Evolutionary conservation across 2,888 invertebrate species (phyloP).

Genomic region (Eudemis profundana): DNA sequence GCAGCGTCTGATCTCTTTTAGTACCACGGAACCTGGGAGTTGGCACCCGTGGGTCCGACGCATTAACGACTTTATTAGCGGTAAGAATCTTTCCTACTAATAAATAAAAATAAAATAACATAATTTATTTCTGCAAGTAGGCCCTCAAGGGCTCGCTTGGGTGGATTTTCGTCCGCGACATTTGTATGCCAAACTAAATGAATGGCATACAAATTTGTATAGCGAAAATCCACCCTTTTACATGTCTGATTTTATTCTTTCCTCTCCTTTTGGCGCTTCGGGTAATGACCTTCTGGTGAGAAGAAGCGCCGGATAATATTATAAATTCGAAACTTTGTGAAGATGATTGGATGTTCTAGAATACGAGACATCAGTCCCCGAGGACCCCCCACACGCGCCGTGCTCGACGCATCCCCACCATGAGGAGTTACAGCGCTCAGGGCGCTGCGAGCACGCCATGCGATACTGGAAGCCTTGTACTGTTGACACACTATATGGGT

Average conservation of each 20-base stretch:
- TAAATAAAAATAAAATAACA: no score
- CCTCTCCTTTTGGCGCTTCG: no score
- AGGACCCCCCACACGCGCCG: slow-evolving; percentile 2
- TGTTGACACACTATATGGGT: slow-evolving; percentile 11
- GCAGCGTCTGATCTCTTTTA: slow-evolving; percentile 5
- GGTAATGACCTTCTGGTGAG: no score
- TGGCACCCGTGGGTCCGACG: slow-evolving; percentile 24
- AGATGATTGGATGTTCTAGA: not conserved
- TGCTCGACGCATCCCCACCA: slow-evolving; percentile 10
- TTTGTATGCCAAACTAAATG: no score
- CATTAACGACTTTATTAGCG: not conserved
- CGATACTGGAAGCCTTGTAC: slow-evolving; percentile 20
- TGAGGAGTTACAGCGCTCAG: slow-evolving; percentile 2
- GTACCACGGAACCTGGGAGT: not conserved
- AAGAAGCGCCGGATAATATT: no score
- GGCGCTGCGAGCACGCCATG: slow-evolving; percentile 7
- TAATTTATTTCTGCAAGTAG: no score
- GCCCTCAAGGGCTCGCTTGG: no score
- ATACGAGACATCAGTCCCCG: slow-evolving; percentile 11
- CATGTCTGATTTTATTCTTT: no score
- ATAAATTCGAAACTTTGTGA: no score
- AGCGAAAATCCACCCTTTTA: no score
- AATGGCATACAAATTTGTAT: no score
- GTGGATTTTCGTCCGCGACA: no score
- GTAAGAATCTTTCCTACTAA: slow-evolving; percentile 6